phyloP scores from a whole-genome alignment of 2,888 invertebrate species.

The Scaptomyza cyrtandrae region DNA sequence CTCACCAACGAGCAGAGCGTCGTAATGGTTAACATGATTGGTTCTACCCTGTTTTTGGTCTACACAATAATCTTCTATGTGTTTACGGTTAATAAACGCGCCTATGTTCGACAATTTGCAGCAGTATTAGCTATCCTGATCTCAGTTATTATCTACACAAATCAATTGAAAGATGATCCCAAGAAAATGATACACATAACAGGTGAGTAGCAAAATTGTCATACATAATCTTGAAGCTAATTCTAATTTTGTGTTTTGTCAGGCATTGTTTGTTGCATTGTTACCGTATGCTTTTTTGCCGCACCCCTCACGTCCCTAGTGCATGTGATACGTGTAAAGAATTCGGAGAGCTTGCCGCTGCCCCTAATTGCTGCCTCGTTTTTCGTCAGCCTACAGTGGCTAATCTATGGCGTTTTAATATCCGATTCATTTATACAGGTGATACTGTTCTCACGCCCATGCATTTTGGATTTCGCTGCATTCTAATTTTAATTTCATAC shows the following conservation, averaged over 20 bases:
- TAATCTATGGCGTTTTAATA: constrained; percentile 91
- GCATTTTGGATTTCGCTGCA: background rate
- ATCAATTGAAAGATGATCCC: constrained; percentile 86
- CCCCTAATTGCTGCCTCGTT: constrained; percentile 93
- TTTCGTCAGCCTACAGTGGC: constrained; percentile 93
- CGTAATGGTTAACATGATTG: constrained; percentile 90
- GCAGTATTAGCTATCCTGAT: constrained; percentile 86
- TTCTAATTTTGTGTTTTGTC: constrained; percentile 11
- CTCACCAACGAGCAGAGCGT: constrained; percentile 90
- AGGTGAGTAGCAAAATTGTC: constrained; percentile 85
- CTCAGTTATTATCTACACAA: constrained; percentile 87
- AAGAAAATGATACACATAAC: constrained; percentile 86
- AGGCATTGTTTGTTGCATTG: constrained; percentile 88
- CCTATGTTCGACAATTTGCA: constrained; percentile 87
- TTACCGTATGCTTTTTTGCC: constrained; percentile 92
- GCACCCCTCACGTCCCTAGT: constrained; percentile 92
- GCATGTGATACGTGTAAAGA: constrained; percentile 92
- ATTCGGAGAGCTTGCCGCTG: constrained; percentile 94
- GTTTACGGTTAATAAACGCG: constrained; percentile 89
- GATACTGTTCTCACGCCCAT: constrained; percentile 46
- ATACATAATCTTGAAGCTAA: background rate
- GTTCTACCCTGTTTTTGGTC: constrained; percentile 88
- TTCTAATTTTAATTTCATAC: background rate
- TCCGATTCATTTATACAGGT: constrained; percentile 93
- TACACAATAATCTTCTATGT: constrained; percentile 90